These are phyloP conservation scores for Geodia barretti DNA, from an alignment of 37 sponge, comb jelly and placozoan genomes.

Conservation along the genomic window DNA sequence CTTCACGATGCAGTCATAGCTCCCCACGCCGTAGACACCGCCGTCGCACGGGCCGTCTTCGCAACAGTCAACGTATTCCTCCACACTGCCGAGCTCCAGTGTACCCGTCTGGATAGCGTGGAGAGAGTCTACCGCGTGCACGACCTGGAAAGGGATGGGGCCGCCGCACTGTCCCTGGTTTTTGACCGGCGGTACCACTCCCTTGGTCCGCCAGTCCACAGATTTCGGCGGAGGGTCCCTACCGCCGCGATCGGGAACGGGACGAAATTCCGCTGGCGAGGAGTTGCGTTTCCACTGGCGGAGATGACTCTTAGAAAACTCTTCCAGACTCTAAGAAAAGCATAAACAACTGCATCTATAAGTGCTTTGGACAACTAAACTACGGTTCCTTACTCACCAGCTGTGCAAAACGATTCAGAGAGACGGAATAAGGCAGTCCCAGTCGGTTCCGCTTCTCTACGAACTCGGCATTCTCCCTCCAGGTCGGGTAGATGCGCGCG, in stretches of 20 bases:
- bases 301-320: background rate
- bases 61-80: constrained; percentile 68
- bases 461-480: constrained; percentile 54
- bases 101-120: constrained; percentile 47
- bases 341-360: too few species aligned
- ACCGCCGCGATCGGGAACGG: background rate
- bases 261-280: too few species aligned
- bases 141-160: background rate
- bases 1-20: constrained; percentile 21
- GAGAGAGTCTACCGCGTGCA: constrained; percentile 39
- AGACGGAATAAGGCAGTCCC: constrained; percentile 18
- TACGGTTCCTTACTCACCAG: constrained; percentile 31
- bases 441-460: constrained; percentile 25
- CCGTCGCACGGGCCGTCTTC: constrained; percentile 5
- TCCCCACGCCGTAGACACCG: background rate
- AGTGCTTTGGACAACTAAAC: too few species aligned
- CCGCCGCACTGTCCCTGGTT: constrained; percentile 55
- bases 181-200: constrained; percentile 57
- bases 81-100: constrained; percentile 36
- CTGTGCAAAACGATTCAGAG: constrained; percentile 58
- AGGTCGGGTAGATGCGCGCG: constrained; percentile 22
- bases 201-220: constrained; percentile 75
- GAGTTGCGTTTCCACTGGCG: background rate
- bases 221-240: constrained; percentile 9
- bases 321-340: background rate